phyloP scores from a whole-genome alignment of 2,113 vertebrate species.

The Scortum barcoo region DNA sequence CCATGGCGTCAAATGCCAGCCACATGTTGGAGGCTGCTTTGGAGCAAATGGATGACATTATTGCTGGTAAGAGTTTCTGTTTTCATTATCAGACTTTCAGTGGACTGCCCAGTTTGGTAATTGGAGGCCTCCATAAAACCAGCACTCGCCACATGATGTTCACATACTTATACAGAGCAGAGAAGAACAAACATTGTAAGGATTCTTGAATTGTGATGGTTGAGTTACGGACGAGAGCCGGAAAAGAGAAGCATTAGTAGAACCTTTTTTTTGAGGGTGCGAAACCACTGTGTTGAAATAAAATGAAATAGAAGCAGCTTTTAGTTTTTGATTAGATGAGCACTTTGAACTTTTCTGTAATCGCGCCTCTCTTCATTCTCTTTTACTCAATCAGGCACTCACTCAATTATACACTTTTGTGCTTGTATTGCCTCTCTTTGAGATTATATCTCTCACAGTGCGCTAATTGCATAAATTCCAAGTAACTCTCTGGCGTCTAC shows the following conservation, averaged over 20 bases:
- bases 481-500: constrained; percentile 6
- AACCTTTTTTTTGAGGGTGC: background rate
- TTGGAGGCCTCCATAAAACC: constrained; percentile 46
- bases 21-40: constrained; percentile 91
- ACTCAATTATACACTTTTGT: background rate
- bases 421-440: background rate
- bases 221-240: background rate
- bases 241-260: background rate
- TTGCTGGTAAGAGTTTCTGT: constrained; percentile 88
- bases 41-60: constrained; percentile 95
- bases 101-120: constrained; percentile 50
- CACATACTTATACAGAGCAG: background rate
- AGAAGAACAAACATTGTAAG: background rate
- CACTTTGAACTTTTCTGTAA: background rate
- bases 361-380: background rate
- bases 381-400: background rate
- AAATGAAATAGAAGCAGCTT: background rate
- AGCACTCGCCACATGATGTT: constrained; percentile 11
- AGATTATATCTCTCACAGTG: background rate
- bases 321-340: constrained; percentile 17
- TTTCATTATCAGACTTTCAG: constrained; percentile 40
- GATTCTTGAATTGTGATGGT: background rate
- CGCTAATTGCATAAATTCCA: background rate
- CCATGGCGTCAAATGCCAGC: constrained; percentile 91
- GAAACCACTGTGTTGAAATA: background rate